Evolutionary conservation across 1,140 invertebrate species (phyloP), one percentile per base, ranked within the genome.

Genomic region (Melipona quadrifasciata): DNA sequence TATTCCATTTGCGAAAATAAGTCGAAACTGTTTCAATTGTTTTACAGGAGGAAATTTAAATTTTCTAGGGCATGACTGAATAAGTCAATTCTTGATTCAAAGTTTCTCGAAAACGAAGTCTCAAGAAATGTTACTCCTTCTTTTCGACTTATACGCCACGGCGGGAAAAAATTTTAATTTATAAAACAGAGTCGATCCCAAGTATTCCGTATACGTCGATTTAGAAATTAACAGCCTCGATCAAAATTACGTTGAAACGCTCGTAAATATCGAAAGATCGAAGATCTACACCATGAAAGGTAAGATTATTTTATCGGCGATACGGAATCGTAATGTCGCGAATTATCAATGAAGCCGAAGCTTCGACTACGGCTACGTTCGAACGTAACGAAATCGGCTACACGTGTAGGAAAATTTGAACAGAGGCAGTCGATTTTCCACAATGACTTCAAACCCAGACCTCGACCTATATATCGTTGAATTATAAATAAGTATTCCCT

Each of bases 401-500:
- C 5, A n/a, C 3, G n/a, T 12, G 5, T 47, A 11, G 27, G 19
- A 16, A 65, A 53, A 21, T 21, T 67, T 21, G 61, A 67, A 27
- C n/a, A 1, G 8, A 47, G 21, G 24, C 24, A 61, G n/a, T 34
- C 47, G 64, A 79, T 79, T 79, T 79, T 79, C 76, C 51, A n/a
- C n/a, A 68, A 67, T 17, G n/a, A 12, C n/a, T 70, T 24, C 39
- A 39, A n/a, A 70, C 24, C 51, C 34, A 68, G 31, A 80, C 31
- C 51, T 70, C 77, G 51, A 70, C 77, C 77, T 51, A 70, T 79
- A 79, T 80, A 39, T 27, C n/a, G 27, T n/a, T 39, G 31, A 34
- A 80, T 57, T 80, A 80, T 80, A 80, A 80, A 80, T 80, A 70
- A 80, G 53, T 8, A 21, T 27, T 80, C 65, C 51, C 61, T 70